phyloP scores from a whole-genome alignment of 2,113 vertebrate species.

The Odontophorus gujanensis region DNA sequence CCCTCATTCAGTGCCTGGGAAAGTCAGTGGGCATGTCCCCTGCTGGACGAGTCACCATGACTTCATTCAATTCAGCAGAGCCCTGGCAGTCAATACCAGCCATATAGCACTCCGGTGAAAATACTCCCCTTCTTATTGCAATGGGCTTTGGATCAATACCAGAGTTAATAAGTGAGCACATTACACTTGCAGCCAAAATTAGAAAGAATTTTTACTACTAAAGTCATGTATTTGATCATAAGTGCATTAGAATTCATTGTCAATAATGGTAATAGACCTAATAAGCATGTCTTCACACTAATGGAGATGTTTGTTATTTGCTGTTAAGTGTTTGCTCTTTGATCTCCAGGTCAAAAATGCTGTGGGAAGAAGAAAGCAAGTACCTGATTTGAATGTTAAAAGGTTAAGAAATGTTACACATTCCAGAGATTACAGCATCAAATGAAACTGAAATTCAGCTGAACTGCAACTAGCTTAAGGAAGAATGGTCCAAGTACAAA shows the following conservation, averaged over 20 bases:
- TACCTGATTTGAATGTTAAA: not conserved
- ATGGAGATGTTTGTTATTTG: not conserved
- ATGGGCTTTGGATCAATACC: not conserved
- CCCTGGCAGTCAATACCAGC: not conserved
- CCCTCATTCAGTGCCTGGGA: not conserved
- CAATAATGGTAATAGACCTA: not conserved
- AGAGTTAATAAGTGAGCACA: not conserved
- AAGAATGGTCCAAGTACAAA: not conserved
- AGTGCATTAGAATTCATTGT: not conserved
- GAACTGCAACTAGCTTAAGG: not conserved
- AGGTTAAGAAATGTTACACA: not conserved
- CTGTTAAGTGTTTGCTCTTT: not conserved
- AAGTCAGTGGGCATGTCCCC: not conserved
- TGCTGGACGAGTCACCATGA: not conserved
- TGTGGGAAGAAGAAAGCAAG: accelerated
- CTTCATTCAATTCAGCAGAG: not conserved
- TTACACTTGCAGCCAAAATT: not conserved
- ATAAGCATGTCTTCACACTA: not conserved
- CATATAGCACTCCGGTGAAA: not conserved
- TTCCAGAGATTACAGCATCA: not conserved
- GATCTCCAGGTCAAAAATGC: not conserved
- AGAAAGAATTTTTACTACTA: not conserved
- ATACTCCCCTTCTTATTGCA: not conserved
- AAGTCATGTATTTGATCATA: not conserved
- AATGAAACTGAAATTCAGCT: not conserved